A percentile compares a stretch with the other conserved stretches of the same genome.
Evolutionary conservation across 2,888 invertebrate species (phyloP).

Genomic region (Orchestes rusci): DNA sequence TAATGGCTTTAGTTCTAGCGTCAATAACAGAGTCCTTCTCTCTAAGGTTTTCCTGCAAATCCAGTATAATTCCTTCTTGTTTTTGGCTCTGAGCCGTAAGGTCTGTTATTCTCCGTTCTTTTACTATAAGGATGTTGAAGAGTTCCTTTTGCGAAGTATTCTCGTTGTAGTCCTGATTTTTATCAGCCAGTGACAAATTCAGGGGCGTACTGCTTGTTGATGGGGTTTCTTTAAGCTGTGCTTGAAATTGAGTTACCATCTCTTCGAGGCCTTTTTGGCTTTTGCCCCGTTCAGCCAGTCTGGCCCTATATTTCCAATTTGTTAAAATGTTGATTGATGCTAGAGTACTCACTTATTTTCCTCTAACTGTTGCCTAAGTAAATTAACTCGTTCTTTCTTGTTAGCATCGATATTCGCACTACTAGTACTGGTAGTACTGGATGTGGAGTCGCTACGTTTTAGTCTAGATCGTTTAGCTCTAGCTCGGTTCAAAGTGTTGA

Average conservation of each 20-base stretch:
- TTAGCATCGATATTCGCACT: slow-evolving; percentile 43
- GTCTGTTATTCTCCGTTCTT: slow-evolving; percentile 58
- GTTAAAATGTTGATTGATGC: too few species aligned
- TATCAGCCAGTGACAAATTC: slow-evolving; percentile 31
- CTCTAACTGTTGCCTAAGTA: slow-evolving; percentile 49
- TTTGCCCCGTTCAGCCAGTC: slow-evolving; percentile 48
- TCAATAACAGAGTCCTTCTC: slow-evolving; percentile 80
- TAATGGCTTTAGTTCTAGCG: slow-evolving; percentile 71
- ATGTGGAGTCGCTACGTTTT: slow-evolving; percentile 31
- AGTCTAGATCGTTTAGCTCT: slow-evolving; percentile 37
- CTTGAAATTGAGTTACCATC: slow-evolving; percentile 48
- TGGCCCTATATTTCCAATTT: slow-evolving; percentile 32
- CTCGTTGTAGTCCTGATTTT: slow-evolving; percentile 37
- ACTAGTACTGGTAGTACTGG: slow-evolving; percentile 22
- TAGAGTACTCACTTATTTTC: slow-evolving; percentile 48
- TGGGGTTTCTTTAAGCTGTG: slow-evolving; percentile 49
- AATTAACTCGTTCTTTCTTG: slow-evolving; percentile 45
- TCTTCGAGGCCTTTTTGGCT: slow-evolving; percentile 49
- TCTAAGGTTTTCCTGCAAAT: slow-evolving; percentile 73
- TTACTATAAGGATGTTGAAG: slow-evolving; percentile 47
- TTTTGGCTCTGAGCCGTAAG: slow-evolving; percentile 63
- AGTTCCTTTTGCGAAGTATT: slow-evolving; percentile 40
- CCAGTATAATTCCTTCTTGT: slow-evolving; percentile 68
- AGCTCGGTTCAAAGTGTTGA: slow-evolving; percentile 41
- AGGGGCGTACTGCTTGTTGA: slow-evolving; percentile 33